A percentile compares a stretch with the other conserved stretches of the same genome.
Evolutionary conservation across 2,888 invertebrate species (phyloP).

Genomic region (Toxonevra muliebris): DNA sequence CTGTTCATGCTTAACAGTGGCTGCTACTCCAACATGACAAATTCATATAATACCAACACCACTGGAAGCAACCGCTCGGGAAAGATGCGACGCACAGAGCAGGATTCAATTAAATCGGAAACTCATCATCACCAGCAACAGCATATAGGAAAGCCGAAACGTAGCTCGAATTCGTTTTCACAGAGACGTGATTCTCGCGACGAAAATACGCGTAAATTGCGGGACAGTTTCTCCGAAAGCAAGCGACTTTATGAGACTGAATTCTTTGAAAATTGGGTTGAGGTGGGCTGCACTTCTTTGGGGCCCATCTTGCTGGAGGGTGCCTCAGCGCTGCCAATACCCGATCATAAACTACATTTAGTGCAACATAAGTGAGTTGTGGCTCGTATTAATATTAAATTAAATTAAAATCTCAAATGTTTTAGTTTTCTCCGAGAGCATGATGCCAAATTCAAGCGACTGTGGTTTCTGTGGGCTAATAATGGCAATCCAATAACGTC

Average conservation of each 20-base stretch:
- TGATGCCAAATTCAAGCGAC: constrained; percentile 83
- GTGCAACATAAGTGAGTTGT: constrained; percentile 77
- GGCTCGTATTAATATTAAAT: neutral
- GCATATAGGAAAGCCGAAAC: constrained; percentile 48
- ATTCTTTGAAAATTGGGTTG: constrained; percentile 82
- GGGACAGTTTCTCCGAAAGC: constrained; percentile 58
- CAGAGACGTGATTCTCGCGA: constrained; percentile 62
- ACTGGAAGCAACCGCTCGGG: constrained; percentile 67
- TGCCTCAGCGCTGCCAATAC: constrained; percentile 81
- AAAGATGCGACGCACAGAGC: constrained; percentile 59
- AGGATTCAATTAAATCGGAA: constrained; percentile 58
- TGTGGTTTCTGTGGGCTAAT: constrained; percentile 94
- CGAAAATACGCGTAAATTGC: constrained; percentile 54
- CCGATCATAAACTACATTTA: constrained; percentile 79
- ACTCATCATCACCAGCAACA: constrained; percentile 43
- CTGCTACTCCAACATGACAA: constrained; percentile 62
- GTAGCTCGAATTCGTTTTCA: constrained; percentile 62
- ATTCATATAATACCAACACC: constrained; percentile 72
- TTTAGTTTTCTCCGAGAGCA: constrained; percentile 76
- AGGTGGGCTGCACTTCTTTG: constrained; percentile 88
- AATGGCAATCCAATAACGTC: constrained; percentile 51
- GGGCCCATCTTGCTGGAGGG: constrained; percentile 92
- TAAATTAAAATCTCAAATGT: neutral
- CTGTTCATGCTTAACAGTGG: constrained; percentile 73
- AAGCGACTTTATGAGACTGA: constrained; percentile 59